Conservation (phyloP, 2,797 vertebrate genomes). For the Dromococcyx pavoninus region DNA sequence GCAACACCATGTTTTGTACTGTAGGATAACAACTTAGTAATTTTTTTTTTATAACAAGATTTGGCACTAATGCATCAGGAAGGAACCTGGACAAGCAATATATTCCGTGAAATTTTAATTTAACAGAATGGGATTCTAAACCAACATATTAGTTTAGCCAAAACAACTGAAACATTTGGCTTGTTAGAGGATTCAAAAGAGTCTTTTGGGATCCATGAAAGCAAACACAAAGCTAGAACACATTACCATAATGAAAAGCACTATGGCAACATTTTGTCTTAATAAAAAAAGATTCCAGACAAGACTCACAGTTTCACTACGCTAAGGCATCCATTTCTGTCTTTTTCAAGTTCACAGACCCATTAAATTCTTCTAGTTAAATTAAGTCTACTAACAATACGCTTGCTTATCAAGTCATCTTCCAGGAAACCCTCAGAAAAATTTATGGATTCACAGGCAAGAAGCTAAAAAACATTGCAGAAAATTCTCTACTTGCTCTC, state of each 20-base stretch:
- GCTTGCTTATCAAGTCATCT: background rate
- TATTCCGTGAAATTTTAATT: background rate
- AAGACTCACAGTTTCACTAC: background rate
- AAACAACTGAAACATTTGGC: background rate
- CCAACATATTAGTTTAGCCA: background rate
- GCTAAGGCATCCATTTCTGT: background rate
- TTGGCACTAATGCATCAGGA: background rate
- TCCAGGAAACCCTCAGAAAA: constrained; percentile 18
- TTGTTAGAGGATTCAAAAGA: background rate
- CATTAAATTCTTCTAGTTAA: background rate
- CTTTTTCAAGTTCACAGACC: background rate
- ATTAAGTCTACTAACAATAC: background rate
- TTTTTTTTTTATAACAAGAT: background rate
- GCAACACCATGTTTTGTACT: background rate
- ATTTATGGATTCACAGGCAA: background rate
- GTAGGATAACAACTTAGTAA: background rate
- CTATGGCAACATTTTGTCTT: background rate
- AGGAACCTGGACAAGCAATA: background rate
- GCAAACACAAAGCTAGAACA: background rate
- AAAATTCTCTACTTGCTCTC: background rate
- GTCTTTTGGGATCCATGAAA: background rate
- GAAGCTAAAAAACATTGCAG: background rate
- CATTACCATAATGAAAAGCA: background rate
- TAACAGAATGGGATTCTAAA: background rate
- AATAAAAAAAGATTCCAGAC: background rate